phyloP scores from a whole-genome alignment of 2,113 vertebrate genomes.

The Nothoprocta pentlandii region DNA sequence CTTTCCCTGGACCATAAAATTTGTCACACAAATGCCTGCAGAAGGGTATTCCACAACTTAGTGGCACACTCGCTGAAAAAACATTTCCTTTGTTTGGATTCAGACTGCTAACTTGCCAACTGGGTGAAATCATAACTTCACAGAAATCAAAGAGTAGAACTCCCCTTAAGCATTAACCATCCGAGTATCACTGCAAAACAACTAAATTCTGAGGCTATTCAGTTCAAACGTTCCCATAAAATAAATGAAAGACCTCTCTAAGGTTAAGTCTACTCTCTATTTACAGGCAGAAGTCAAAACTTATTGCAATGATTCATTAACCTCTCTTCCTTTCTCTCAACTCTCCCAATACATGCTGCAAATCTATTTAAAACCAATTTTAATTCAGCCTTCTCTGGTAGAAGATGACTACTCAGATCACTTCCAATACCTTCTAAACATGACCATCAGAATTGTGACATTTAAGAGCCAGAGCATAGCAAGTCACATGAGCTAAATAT shows the following conservation, averaged over 20 bases:
- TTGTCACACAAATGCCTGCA: background rate
- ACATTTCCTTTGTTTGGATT: background rate
- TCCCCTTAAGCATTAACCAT: background rate
- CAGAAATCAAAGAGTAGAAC: background rate
- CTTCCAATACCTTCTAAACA: background rate
- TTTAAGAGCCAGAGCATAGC: background rate
- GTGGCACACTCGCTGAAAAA: background rate
- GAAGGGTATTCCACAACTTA: background rate
- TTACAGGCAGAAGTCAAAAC: background rate
- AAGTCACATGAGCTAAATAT: background rate
- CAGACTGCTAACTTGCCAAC: background rate
- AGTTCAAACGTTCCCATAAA: background rate
- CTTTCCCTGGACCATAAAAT: background rate
- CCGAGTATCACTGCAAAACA: background rate
- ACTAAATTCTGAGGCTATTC: background rate
- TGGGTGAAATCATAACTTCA: background rate
- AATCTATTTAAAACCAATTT: background rate
- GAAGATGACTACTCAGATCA: background rate
- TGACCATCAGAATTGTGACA: background rate
- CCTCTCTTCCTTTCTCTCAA: background rate
- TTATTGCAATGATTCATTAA: background rate
- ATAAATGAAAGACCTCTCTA: background rate
- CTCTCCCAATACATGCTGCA: background rate
- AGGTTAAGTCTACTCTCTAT: background rate
- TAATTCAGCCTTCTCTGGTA: background rate